Base-by-base conservation (phyloP, 2,888 invertebrate genomes). In the Drosophila helvetica region DNA sequence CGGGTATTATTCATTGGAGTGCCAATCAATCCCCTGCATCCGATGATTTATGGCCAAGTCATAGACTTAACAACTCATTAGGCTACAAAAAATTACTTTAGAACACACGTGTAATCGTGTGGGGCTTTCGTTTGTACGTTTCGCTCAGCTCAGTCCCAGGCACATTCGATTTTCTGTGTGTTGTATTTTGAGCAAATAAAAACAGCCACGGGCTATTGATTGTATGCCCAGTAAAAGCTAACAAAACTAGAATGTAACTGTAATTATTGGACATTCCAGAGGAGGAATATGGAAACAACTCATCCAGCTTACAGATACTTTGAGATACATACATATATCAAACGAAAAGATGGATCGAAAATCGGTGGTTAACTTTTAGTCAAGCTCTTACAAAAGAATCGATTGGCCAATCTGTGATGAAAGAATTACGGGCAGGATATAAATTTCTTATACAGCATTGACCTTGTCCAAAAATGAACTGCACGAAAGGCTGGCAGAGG, bases 391-490 rank as follows among this genome's bases (percentile, higher is more conserved):
- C 7, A 25, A 25, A 25, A 25, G 25, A 25, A 25, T 8, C 27
- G 27, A 47, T 67, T 67, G 55, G 68, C 65, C 42, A 43, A 55
- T 67, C 22, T 10, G 17, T 25, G 5, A 18, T 8, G 22, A 61
- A 51, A 38, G 50, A 62, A 52, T 58, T 61, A 64, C 60, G 65
- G 3, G 22, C 22, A 22, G 22, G 22, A 22, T 22, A 22, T 3
- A 0, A 3, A 22, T 22, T 22, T 22, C 3, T 22, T 72, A 78
- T 75, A 66, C 74, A 74, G 63, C 77, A 77, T 86, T 81, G 85
- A 86, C 87, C 87, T 82, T 86, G 85, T 60, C 85, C 77, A 82
- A 84, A 86, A 81, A 76, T 75, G 53, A 59, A 71, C 56, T 52
- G 56, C 56, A 43, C 53, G 43, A 74, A 70, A 72, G 74, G 75